These are phyloP conservation scores for Nemurella pictetii DNA, from an alignment of 2,888 invertebrate genomes.

Conservation along the genomic window DNA sequence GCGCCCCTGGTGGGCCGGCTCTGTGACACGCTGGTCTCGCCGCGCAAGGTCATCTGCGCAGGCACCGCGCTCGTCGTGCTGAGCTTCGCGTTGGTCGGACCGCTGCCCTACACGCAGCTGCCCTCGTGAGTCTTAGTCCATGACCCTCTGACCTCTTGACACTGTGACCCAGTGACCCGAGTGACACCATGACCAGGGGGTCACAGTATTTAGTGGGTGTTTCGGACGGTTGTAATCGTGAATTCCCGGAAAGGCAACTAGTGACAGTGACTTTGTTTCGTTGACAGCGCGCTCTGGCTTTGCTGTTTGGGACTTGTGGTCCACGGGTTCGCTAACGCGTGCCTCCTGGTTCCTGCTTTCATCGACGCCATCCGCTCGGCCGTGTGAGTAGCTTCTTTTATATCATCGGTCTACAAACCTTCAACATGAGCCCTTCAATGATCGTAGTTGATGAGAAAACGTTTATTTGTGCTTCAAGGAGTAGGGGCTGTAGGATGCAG, in stretches of 20 bases:
- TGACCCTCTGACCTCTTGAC: no score
- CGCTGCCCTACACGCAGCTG: slow-evolving; percentile 51
- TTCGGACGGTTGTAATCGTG: no score
- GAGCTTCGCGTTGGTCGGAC: slow-evolving; percentile 55
- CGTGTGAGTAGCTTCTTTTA: slow-evolving; percentile 50
- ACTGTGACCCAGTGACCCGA: no score
- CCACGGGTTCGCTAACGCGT: slow-evolving; percentile 56
- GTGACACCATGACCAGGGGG: no score
- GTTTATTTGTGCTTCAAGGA: no score
- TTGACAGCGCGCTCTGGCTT: slow-evolving; percentile 47
- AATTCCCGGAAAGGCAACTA: no score
- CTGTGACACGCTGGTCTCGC: slow-evolving; percentile 56
- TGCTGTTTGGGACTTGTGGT: slow-evolving; percentile 51
- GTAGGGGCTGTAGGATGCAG: no score
- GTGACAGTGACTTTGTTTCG: no score
- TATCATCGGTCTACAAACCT: no score
- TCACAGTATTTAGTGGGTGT: no score
- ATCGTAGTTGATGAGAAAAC: no score
- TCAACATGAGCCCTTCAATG: no score
- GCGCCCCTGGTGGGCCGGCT: slow-evolving; percentile 55
- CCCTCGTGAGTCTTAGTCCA: slow-evolving; percentile 47
- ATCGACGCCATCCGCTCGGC: slow-evolving; percentile 55
- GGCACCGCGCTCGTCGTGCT: slow-evolving; percentile 49
- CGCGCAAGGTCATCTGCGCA: slow-evolving; percentile 57
- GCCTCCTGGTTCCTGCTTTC: slow-evolving; percentile 57